Evolutionary conservation across 2,888 invertebrate species (phyloP).

Genomic region (Dryadula phaetusa): DNA sequence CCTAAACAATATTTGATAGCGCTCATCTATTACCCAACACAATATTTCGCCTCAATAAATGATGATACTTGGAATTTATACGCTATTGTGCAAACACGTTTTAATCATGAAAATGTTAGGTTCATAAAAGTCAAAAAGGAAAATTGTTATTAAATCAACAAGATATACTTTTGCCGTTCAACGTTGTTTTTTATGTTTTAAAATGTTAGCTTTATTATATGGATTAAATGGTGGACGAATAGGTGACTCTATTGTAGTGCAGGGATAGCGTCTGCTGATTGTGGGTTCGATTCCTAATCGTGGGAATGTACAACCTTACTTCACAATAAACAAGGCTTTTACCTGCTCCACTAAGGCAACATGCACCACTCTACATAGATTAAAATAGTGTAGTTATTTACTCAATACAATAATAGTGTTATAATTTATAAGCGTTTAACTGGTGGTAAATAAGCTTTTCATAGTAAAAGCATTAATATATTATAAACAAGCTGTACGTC

Average conservation of each 20-base stretch:
- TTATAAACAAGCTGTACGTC: no score
- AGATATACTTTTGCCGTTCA: neutral
- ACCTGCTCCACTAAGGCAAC: no score
- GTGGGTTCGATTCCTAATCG: neutral
- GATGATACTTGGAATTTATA: constrained; percentile 71
- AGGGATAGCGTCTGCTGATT: no score
- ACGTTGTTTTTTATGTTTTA: neutral
- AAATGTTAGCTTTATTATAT: neutral
- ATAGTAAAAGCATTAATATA: no score
- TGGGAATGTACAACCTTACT: no score
- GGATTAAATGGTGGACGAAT: neutral
- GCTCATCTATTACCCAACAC: constrained; percentile 67
- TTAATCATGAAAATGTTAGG: constrained; percentile 20
- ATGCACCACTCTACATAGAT: no score
- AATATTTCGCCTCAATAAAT: constrained; percentile 63
- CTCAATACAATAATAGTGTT: no score
- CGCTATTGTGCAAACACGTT: constrained; percentile 43
- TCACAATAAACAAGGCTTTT: no score
- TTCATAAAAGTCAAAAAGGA: constrained; percentile 33
- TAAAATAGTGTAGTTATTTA: no score
- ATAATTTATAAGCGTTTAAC: no score
- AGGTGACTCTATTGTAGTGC: no score
- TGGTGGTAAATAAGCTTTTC: no score
- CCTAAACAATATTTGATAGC: constrained; percentile 66
- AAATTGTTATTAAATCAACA: constrained; percentile 17